phyloP scores from a whole-genome alignment of 2,797 vertebrate genomes.

The Gallirallus australis region DNA sequence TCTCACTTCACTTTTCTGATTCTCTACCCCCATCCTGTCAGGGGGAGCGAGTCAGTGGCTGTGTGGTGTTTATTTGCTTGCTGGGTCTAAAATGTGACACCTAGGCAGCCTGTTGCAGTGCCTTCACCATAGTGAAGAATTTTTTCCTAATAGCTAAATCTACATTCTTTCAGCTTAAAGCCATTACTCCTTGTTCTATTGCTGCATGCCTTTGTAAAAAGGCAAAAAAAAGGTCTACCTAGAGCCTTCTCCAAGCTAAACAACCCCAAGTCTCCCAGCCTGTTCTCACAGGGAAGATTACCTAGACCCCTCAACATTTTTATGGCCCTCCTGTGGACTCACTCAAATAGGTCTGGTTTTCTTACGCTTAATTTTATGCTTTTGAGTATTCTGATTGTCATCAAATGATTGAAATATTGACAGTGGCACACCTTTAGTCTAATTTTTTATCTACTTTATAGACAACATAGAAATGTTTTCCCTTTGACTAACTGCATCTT shows the following conservation, averaged over 20 bases:
- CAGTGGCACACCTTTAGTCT: neutral
- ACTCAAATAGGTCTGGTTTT: neutral
- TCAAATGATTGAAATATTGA: neutral
- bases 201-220: neutral
- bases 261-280: neutral
- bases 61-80: too few relatives aligned
- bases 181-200: neutral
- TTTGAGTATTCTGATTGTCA: neutral
- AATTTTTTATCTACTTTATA: neutral
- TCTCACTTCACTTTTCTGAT: too few relatives aligned
- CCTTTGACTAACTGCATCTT: neutral
- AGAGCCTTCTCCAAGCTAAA: neutral
- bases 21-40: too few relatives aligned
- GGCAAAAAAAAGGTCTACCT: neutral
- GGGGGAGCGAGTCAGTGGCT: too few relatives aligned
- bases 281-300: neutral
- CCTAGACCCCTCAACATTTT: neutral
- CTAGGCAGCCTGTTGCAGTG: neutral
- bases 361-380: neutral
- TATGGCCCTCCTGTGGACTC: neutral
- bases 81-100: too few relatives aligned
- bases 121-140: neutral
- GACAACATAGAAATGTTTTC: neutral
- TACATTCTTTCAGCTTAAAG: neutral
- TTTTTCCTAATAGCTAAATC: neutral